These are phyloP conservation scores for Catotricha subobsoleta DNA, from an alignment of 2,888 invertebrate species.

Conservation along the genomic window DNA sequence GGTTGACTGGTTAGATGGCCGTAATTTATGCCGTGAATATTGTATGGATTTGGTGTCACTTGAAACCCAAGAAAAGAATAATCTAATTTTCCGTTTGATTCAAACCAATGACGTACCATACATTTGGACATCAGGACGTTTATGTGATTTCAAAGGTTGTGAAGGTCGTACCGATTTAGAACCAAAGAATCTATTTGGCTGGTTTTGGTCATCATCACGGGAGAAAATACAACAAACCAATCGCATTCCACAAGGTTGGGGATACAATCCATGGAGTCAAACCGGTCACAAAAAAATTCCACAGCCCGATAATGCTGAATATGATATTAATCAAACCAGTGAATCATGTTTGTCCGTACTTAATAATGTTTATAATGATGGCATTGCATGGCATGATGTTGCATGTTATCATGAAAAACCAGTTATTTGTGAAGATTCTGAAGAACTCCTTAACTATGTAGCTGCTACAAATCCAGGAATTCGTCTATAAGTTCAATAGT, in stretches of 20 bases:
- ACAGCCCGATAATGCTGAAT: constrained; percentile 83
- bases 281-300: constrained; percentile 77
- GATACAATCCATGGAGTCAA: constrained; percentile 78
- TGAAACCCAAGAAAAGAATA: constrained; percentile 80
- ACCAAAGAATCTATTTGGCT: constrained; percentile 68
- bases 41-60: constrained; percentile 85
- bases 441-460: constrained; percentile 70
- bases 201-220: constrained; percentile 87
- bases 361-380: constrained; percentile 86
- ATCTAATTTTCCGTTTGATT: constrained; percentile 71
- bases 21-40: constrained; percentile 79
- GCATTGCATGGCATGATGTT: constrained; percentile 86
- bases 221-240: constrained; percentile 74
- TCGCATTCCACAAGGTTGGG: constrained; percentile 36
- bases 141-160: constrained; percentile 87
- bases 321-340: constrained; percentile 70
- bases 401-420: constrained; percentile 84
- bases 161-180: constrained; percentile 70
- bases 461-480: constrained; percentile 68
- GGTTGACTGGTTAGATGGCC: constrained; percentile 79
- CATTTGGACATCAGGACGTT: constrained; percentile 83
- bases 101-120: constrained; percentile 80
- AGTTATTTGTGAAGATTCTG: constrained; percentile 77
- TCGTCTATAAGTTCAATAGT: constrained; percentile 55
- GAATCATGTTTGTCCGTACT: constrained; percentile 75